phyloP scores from a whole-genome alignment of 2,888 invertebrate genomes.

The Adela reaumurella region DNA sequence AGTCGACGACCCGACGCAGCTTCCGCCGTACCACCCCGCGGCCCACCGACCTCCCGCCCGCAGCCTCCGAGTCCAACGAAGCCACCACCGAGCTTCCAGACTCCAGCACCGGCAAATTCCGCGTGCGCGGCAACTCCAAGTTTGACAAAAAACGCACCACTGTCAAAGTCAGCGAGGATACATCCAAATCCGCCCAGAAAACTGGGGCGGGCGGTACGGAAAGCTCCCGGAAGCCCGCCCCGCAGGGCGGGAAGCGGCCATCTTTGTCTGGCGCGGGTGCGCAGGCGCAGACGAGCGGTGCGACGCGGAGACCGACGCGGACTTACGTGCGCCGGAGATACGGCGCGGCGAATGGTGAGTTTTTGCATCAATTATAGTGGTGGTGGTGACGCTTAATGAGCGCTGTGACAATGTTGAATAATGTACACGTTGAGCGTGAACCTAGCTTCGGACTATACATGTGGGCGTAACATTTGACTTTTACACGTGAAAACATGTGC shows the following conservation, averaged over 20 bases:
- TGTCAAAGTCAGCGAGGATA: conserved; percentile 3
- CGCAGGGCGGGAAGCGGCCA: conserved; percentile 21
- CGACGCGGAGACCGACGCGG: conserved; percentile 20
- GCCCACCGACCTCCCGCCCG: conserved; percentile 22
- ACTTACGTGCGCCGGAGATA: conserved; percentile 33
- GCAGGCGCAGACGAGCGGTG: conserved; percentile 1
- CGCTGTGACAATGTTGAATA: neutral
- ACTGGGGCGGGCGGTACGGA: too few species aligned
- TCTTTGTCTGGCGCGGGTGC: conserved; percentile 21
- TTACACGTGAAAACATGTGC: too few species aligned
- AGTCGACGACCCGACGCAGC: conserved; percentile 26
- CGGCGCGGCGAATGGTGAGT: conserved; percentile 43
- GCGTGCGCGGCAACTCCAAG: conserved; percentile 21
- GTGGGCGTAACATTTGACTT: too few species aligned
- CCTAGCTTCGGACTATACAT: too few species aligned
- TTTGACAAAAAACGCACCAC: conserved; percentile 23
- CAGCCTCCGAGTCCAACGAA: conserved; percentile 19
- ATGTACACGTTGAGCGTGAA: too few species aligned
- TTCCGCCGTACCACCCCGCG: conserved; percentile 41
- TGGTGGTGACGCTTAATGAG: neutral
- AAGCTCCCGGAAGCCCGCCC: conserved; percentile 14
- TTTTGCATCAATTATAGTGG: neutral
- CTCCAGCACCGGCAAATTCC: conserved; percentile 27
- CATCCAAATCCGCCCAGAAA: too few species aligned
- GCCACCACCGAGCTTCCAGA: conserved; percentile 13